phyloP scores from a whole-genome alignment of 1,140 invertebrate genomes.

The Vollenhovia emeryi region DNA sequence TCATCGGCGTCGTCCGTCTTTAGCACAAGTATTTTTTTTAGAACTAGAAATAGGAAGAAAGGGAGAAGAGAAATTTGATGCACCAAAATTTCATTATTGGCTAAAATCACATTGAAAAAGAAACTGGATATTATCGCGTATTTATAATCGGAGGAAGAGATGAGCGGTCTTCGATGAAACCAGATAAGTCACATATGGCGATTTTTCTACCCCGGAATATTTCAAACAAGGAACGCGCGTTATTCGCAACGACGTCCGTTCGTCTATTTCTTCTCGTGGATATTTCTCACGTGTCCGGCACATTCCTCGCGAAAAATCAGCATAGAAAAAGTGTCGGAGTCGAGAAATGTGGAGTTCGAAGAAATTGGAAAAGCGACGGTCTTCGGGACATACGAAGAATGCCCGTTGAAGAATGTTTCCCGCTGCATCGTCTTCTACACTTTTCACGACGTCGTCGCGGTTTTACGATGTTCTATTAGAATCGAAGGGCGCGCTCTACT shows the following conservation, averaged over 20 bases:
- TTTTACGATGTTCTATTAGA: slow-evolving; percentile 55
- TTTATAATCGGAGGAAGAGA: not conserved
- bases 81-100: no score
- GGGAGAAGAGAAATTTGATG: not conserved
- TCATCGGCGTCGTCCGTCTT: not conserved
- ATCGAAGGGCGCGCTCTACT: slow-evolving; percentile 30
- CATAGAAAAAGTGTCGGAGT: slow-evolving; percentile 9
- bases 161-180: not conserved
- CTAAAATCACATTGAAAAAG: no score
- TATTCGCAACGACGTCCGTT: not conserved
- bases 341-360: slow-evolving; percentile 36
- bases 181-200: no score
- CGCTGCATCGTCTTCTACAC: slow-evolving; percentile 27
- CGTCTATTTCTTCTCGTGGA: slow-evolving; percentile 13
- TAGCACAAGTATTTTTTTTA: not conserved
- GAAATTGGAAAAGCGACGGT: slow-evolving; percentile 45
- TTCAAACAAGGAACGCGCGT: not conserved
- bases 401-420: slow-evolving; percentile 23
- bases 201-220: not conserved
- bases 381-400: not conserved
- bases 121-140: no score
- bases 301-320: slow-evolving; percentile 23
- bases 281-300: slow-evolving; percentile 34
- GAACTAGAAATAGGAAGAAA: not conserved
- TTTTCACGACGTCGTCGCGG: slow-evolving; percentile 53